Conservation (phyloP, 2,888 invertebrate genomes). For the Polydrusus pterygomalis region DNA sequence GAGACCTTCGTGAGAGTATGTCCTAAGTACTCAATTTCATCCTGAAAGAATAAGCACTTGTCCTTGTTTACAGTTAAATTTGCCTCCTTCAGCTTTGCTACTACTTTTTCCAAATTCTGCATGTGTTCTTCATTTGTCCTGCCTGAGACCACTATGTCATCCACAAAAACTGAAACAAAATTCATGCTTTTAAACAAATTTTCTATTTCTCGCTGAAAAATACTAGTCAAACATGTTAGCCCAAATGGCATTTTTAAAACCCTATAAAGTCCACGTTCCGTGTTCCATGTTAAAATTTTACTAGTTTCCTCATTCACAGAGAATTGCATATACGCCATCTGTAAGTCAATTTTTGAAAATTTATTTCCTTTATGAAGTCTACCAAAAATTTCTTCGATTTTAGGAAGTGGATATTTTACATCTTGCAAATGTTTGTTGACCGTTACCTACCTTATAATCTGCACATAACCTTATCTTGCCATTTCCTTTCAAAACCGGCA, state of each 20-base stretch:
- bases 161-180: no score
- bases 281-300: no score
- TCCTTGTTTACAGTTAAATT: slow-evolving; percentile 62
- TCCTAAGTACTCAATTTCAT: slow-evolving; percentile 65
- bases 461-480: slow-evolving; percentile 58
- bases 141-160: slow-evolving; percentile 24
- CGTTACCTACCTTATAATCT: slow-evolving; percentile 63
- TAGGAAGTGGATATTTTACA: slow-evolving; percentile 59
- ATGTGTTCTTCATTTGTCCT: no score
- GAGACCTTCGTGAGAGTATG: slow-evolving; percentile 56
- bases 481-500: slow-evolving; percentile 50
- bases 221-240: slow-evolving; percentile 65
- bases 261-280: slow-evolving; percentile 65
- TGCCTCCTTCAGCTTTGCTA: slow-evolving; percentile 57
- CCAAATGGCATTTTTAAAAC: slow-evolving; percentile 67
- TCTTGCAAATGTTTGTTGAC: slow-evolving; percentile 58
- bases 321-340: no score
- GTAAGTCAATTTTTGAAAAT: no score
- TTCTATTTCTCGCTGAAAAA: slow-evolving; percentile 66
- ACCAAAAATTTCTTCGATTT: slow-evolving; percentile 60
- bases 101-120: slow-evolving; percentile 59
- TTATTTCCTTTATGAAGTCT: no score
- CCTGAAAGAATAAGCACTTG: no score
- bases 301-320: no score
- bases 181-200: slow-evolving; percentile 62